A percentile compares a stretch with the other conserved stretches of the same genome.
phyloP scores from a whole-genome alignment of 2,113 vertebrate species.

The Polyodon spathula region DNA sequence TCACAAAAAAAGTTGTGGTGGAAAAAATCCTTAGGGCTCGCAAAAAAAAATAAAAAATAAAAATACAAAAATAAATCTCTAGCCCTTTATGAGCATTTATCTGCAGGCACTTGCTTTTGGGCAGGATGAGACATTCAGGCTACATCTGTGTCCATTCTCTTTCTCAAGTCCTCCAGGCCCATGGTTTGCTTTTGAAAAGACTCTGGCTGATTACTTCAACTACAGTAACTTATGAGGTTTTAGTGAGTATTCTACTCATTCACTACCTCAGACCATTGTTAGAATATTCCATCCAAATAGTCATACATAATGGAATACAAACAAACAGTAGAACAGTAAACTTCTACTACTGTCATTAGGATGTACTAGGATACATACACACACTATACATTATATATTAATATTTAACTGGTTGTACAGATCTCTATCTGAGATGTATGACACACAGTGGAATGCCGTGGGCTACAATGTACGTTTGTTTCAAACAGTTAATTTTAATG shows the following conservation, averaged over 20 bases:
- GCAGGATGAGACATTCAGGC: slow-evolving; percentile 78
- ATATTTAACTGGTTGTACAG: no score
- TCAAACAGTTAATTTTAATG: no score
- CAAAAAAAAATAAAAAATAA: slow-evolving; percentile 41
- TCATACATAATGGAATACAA: not conserved
- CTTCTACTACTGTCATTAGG: no score
- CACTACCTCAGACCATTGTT: not conserved
- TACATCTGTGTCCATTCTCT: slow-evolving; percentile 69
- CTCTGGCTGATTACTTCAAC: slow-evolving; percentile 31
- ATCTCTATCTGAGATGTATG: no score
- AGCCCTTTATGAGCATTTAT: slow-evolving; percentile 75
- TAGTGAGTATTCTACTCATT: not conserved
- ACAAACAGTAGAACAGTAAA: not conserved
- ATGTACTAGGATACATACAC: no score
- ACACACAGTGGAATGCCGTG: no score
- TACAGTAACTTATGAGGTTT: not conserved
- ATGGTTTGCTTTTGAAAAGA: slow-evolving; percentile 41
- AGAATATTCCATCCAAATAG: slow-evolving; percentile 1
- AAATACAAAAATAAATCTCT: slow-evolving; percentile 50
- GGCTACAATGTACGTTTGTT: no score
- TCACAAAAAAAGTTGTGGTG: slow-evolving; percentile 68
- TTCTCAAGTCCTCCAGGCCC: slow-evolving; percentile 61
- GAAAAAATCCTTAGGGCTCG: slow-evolving; percentile 15
- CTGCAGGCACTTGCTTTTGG: slow-evolving; percentile 79
- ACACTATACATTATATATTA: no score